phyloP scores from a whole-genome alignment of 2,113 vertebrate species.

The Percina caprodes region DNA sequence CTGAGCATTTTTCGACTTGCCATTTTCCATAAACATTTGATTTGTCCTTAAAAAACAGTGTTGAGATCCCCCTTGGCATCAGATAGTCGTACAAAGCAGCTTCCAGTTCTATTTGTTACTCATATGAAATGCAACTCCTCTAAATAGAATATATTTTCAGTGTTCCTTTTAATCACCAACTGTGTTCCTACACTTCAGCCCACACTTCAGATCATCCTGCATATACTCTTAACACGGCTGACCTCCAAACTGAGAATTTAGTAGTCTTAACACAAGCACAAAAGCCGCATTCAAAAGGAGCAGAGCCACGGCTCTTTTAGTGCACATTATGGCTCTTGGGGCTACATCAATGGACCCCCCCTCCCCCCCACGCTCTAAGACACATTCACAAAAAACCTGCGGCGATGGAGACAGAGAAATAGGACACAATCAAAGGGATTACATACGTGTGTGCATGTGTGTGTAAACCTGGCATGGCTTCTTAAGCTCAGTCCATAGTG shows the following conservation, averaged over 20 bases:
- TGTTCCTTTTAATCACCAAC: conserved; percentile 7
- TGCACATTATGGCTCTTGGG: conserved; percentile 57
- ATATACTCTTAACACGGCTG: conserved; percentile 37
- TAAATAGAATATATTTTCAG: conserved; percentile 8
- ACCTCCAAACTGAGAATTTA: conserved; percentile 53
- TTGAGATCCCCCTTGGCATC: conserved; percentile 7
- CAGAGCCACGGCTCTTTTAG: conserved; percentile 48
- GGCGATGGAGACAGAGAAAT: conserved; percentile 62
- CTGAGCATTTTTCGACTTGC: not conserved
- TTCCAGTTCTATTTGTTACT: conserved; percentile 1
- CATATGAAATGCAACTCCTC: conserved; percentile 7
- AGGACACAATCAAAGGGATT: conserved; percentile 77
- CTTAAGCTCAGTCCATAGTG: conserved; percentile 60
- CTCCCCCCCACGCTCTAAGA: conserved; percentile 42
- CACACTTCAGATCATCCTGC: conserved; percentile 47
- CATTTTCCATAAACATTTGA: not conserved
- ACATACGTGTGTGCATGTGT: conserved; percentile 29
- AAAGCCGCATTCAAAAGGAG: conserved; percentile 52
- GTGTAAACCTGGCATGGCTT: conserved; percentile 64
- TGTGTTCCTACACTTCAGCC: conserved; percentile 20
- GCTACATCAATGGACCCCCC: conserved; percentile 47
- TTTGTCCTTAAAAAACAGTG: conserved; percentile 11
- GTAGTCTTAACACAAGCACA: conserved; percentile 54
- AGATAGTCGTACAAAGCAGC: not conserved
- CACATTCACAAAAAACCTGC: conserved; percentile 62